Evolutionary conservation across 2,888 invertebrate species (phyloP), one percentile per base, ranked within the genome.

Genomic region (Camponotus fellah): DNA sequence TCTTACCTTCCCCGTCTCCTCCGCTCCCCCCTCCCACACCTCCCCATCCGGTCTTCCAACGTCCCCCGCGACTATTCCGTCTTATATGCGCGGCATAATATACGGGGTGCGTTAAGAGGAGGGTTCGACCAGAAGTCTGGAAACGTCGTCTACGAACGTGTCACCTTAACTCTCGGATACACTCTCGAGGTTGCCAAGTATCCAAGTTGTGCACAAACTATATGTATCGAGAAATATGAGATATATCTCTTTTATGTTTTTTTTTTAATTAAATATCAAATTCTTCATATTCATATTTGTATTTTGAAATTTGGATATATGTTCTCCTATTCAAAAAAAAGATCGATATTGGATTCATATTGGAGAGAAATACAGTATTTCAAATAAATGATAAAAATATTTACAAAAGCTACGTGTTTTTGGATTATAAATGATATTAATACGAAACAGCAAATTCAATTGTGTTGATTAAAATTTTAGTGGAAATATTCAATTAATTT

Each of bases 31-130:
- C 49, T 2, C 5, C 46, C 4, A 14, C 1, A 2, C 14, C 49
- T 6, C 8, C 14, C 14, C 17, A 1, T 6, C 6, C 49, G 8
- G n/a, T n/a, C n/a, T n/a, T 53, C 49, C 53, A 53, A 53, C 53
- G n/a, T 34, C 53, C n/a, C 82, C 34, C 53, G 60, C 62, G 37
- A 37, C 10, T 21, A 66, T 65, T 56, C 84, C 17, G 58, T 82
- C 82, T 75, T 68, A 76, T 68, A 53, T 40, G 76, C 74, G 26
- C 58, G 74, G 37, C 62, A 53, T 53, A 53, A 53, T 53, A 69
- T 77, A 58, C 46, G 68, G 68, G 37, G 49, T 64, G 60, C 43
- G 66, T 83, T 83, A 62, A 62, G 69, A 37, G 58, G n/a, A 65
- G 77, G 77, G 60, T 32, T 71, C 60, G 46, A 32, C 43, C n/a